Evolutionary conservation across 2,797 vertebrate species (phyloP).

Genomic region (Streptopelia turtur): DNA sequence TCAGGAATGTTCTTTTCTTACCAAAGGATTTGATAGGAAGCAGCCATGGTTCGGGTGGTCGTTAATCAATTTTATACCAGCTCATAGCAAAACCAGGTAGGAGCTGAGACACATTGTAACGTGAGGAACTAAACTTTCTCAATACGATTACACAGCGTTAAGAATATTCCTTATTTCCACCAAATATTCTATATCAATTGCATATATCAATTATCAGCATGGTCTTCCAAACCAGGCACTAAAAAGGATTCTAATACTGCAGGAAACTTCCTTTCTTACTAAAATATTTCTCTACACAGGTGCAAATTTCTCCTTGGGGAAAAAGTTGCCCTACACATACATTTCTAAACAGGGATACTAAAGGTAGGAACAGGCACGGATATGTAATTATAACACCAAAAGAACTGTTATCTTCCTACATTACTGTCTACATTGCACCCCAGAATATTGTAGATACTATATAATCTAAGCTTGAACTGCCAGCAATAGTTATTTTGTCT

Average conservation of each 20-base stretch:
- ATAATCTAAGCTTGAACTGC: neutral
- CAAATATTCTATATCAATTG: neutral
- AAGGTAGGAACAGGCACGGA: neutral
- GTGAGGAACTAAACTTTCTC: neutral
- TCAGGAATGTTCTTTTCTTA: neutral
- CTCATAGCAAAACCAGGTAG: neutral
- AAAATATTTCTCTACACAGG: neutral
- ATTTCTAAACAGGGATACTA: neutral
- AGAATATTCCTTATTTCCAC: neutral
- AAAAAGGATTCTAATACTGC: neutral
- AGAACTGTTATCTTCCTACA: neutral
- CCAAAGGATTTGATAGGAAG: neutral
- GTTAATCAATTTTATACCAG: neutral
- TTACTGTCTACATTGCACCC: neutral
- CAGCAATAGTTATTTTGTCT: neutral
- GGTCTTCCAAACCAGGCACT: neutral
- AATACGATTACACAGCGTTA: neutral
- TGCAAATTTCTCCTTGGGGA: neutral
- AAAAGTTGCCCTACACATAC: neutral
- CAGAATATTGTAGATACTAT: neutral
- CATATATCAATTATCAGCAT: neutral
- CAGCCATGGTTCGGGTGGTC: neutral
- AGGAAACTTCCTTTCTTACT: neutral
- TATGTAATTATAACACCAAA: neutral
- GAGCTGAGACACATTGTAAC: neutral